Evolutionary conservation across 2,113 vertebrate species (phyloP).

Genomic region (Myotis brandtii): DNA sequence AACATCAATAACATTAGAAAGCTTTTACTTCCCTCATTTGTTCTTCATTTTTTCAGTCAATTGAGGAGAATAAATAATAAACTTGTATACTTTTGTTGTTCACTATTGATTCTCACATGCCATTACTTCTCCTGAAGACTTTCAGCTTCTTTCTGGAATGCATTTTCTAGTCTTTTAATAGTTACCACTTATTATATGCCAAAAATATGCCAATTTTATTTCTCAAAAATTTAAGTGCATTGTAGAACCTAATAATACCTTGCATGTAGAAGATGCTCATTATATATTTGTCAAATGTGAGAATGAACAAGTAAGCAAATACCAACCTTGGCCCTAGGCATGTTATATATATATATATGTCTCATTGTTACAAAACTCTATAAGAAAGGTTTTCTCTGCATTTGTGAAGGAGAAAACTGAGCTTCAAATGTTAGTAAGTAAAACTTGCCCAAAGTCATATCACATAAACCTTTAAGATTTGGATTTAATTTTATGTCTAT

Average conservation of each 20-base stretch:
- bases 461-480: background rate
- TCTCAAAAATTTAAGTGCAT: background rate
- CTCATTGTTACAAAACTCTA: background rate
- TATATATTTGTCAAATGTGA: background rate
- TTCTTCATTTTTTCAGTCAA: background rate
- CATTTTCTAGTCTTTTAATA: conserved; percentile 8
- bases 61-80: background rate
- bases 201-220: background rate
- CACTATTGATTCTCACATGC: background rate
- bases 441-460: background rate
- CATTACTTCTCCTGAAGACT: background rate
- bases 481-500: background rate
- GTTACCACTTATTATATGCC: background rate
- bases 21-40: background rate
- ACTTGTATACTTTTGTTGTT: background rate
- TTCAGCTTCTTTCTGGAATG: background rate
- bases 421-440: background rate
- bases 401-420: background rate
- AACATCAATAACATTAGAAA: background rate
- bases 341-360: background rate
- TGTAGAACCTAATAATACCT: background rate
- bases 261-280: background rate
- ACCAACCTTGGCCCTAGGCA: background rate
- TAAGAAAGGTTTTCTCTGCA: background rate
- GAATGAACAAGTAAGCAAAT: background rate